Evolutionary conservation across 2,113 vertebrate species (phyloP).

Genomic region (Hydrolagus affinis): DNA sequence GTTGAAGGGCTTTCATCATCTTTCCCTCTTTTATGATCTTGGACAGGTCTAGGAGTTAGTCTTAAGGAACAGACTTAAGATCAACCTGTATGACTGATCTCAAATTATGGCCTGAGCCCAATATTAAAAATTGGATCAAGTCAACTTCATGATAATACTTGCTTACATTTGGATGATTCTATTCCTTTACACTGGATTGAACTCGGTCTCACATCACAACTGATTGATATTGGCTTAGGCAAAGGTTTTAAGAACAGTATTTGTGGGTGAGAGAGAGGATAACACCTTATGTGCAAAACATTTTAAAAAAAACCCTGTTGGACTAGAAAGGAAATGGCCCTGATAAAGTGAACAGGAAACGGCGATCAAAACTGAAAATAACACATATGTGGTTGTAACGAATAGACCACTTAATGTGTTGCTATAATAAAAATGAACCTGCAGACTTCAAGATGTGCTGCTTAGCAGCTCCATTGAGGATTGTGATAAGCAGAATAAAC

Average conservation of each 20-base stretch:
- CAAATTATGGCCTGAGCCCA: not conserved
- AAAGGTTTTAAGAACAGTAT: not conserved
- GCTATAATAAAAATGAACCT: no score
- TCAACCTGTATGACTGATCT: not conserved
- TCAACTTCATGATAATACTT: not conserved
- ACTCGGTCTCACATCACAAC: not conserved
- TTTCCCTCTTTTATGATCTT: not conserved
- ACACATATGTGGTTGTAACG: no score
- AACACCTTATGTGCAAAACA: not conserved
- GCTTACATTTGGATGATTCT: not conserved
- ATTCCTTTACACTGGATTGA: not conserved
- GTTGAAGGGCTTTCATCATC: no score
- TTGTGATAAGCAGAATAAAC: no score
- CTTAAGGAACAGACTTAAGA: not conserved
- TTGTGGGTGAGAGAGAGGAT: not conserved
- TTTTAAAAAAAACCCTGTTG: no score
- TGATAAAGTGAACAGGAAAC: no score
- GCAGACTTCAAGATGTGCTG: no score
- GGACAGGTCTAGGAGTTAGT: not conserved
- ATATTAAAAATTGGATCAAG: conserved; percentile 8
- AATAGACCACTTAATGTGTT: no score
- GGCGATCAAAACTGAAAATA: no score
- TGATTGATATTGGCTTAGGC: not conserved
- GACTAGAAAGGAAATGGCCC: no score
- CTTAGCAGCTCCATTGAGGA: no score